Evolutionary conservation across 1,140 invertebrate genomes (phyloP), one percentile per base, ranked within the genome.

Genomic region (Musca domestica): DNA sequence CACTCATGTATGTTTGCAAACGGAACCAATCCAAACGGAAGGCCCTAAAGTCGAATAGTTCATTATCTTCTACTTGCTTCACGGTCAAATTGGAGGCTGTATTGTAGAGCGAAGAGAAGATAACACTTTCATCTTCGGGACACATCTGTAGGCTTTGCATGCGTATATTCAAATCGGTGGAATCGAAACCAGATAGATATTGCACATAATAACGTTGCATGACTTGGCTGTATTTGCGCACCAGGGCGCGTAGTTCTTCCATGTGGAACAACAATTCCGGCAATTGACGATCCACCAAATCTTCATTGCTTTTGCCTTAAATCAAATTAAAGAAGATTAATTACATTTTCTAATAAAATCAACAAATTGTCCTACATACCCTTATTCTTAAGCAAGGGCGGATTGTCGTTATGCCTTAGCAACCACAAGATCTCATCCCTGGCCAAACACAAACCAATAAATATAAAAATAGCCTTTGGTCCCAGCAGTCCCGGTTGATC

Each of bases 201-300:
- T 98, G 96, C 20, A 98, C 92, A 83, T 98, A 99, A 83, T 99
- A 99, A 69, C 96, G 86, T 82, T 99, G 96, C 84, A 99, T 93
- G 2, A 99, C 96, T 86, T 98, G 94, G 74, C 92, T 95, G 80
- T 98, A 97, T 81, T 98, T 98, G 66, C 94, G 87, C 5, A 98
- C 92, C 51, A 98, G 78, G 46, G 93, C 95, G 81, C 96, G 87
- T 23, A 99, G 83, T 84, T 99, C 98, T 83, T 98, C 96, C 88
- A 99, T 98, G 74, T 99, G 95, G 82, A 99, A 99, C 1, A 99
- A 83, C 23, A 99, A 83, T 84, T 99, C 98, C 7, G 98, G 97
- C 25, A 99, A 84, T 81, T 98, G 96, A 61, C 96, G 85, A 81
- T 97, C 95, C 3, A 95, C 91, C 27, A 97, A 84, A 85, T 97